Conservation (phyloP, 2,797 vertebrate species). For the Leucoraja ocellata region DNA sequence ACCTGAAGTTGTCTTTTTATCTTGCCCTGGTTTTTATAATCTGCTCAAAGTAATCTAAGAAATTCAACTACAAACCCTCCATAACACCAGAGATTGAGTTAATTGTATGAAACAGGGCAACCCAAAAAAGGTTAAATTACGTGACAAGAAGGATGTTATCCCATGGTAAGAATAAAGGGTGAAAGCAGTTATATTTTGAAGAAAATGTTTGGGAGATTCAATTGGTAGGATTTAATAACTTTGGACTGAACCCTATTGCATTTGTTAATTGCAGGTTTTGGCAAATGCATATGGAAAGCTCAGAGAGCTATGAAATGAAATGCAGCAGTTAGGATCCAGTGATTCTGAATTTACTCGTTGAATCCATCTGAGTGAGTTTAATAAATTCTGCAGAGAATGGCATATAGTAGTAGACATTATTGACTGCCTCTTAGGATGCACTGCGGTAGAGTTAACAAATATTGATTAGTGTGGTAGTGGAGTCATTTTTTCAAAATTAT, state of each 20-base stretch:
- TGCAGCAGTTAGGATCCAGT: background rate
- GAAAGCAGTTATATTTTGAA: background rate
- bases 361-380: conserved; percentile 1
- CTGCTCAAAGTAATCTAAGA: background rate
- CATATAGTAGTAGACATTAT: conserved; percentile 29
- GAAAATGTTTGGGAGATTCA: background rate
- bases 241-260: background rate
- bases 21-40: background rate
- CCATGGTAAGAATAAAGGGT: background rate
- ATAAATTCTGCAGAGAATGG: conserved; percentile 28
- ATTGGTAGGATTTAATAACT: background rate
- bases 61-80: background rate
- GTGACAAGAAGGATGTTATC: background rate
- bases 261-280: background rate
- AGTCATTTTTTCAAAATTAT: conserved; percentile 26
- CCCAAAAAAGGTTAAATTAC: background rate
- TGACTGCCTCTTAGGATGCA: conserved; percentile 33
- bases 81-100: background rate
- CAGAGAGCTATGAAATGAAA: background rate
- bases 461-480: conserved; percentile 35
- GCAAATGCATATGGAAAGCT: background rate
- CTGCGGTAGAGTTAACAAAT: conserved; percentile 36
- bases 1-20: background rate
- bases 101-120: background rate
- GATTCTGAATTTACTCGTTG: conserved; percentile 11